Evolutionary conservation across 2,888 invertebrate genomes (phyloP).

Genomic region (Mythimna ferrago): DNA sequence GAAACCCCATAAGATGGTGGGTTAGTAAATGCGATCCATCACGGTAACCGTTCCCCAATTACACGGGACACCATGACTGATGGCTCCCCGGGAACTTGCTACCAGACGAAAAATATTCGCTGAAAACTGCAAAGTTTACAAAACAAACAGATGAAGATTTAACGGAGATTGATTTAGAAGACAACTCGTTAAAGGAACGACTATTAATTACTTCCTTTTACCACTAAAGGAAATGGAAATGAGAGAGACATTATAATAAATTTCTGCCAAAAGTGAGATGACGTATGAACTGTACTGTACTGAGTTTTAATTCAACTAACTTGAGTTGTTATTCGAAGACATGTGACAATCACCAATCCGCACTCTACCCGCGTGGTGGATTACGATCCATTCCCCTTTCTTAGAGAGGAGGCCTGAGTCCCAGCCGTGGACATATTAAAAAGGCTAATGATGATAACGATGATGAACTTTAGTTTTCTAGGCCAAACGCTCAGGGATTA

Average conservation of each 20-base stretch:
- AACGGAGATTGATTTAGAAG: constrained; percentile 22
- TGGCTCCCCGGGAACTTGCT: constrained; percentile 45
- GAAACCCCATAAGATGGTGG: constrained; percentile 39
- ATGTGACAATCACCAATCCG: no score
- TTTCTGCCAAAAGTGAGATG: no score
- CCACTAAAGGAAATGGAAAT: neutral
- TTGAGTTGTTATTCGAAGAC: no score
- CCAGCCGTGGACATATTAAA: no score
- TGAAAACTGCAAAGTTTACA: constrained; percentile 24
- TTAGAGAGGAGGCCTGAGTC: no score
- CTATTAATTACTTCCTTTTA: neutral
- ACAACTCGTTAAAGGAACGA: constrained; percentile 9
- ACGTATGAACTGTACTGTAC: no score
- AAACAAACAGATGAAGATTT: constrained; percentile 21
- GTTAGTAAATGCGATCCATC: constrained; percentile 56
- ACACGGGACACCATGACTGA: constrained; percentile 63
- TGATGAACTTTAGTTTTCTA: no score
- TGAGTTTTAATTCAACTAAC: no score
- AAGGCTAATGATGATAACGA: no score
- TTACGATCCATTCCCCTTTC: no score
- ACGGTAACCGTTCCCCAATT: constrained; percentile 56
- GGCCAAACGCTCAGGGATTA: no score
- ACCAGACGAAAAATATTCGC: constrained; percentile 23
- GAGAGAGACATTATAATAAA: neutral
- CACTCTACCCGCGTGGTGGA: no score